Percentiles rank a stretch among this genome's conserved stretches.
phyloP scores from a whole-genome alignment of 2,797 vertebrate genomes.

The Gadopsis marmoratus region DNA sequence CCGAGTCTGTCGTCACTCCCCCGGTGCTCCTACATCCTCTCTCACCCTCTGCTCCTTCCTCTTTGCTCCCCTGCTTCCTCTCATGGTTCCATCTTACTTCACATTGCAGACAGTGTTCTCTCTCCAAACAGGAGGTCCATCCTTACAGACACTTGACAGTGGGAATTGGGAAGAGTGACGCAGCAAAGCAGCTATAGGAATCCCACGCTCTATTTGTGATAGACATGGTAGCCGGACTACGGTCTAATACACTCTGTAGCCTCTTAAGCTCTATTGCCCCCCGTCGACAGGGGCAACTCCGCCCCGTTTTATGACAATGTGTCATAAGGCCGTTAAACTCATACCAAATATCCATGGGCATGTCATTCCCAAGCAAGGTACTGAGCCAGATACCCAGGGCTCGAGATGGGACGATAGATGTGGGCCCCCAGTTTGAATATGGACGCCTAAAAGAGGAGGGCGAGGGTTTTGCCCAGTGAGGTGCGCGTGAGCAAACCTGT shows the following conservation, averaged over 20 bases:
- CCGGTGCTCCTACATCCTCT: conserved; percentile 46
- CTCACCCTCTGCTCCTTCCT: conserved; percentile 56
- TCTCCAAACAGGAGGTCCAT: conserved; percentile 12
- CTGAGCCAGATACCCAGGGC: too few species aligned
- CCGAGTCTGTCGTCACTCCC: conserved; percentile 61
- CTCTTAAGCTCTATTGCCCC: too few species aligned
- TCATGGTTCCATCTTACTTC: conserved; percentile 41
- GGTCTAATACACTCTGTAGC: neutral
- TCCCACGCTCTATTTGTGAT: neutral
- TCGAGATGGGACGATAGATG: neutral
- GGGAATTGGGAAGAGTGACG: neutral
- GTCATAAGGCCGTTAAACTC: too few species aligned
- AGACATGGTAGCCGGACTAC: neutral
- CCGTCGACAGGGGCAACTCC: too few species aligned
- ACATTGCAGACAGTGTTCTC: conserved; percentile 7
- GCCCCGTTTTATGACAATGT: too few species aligned
- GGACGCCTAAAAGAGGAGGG: neutral
- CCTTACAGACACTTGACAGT: neutral
- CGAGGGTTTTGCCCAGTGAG: neutral
- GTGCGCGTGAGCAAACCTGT: neutral
- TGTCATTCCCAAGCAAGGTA: too few species aligned
- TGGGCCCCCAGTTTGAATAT: neutral
- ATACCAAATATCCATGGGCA: too few species aligned
- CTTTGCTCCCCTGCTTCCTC: conserved; percentile 59
- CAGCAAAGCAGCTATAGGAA: neutral